Base-by-base conservation (phyloP, 1,140 invertebrate species). In the Heliconius hewitsoni region DNA sequence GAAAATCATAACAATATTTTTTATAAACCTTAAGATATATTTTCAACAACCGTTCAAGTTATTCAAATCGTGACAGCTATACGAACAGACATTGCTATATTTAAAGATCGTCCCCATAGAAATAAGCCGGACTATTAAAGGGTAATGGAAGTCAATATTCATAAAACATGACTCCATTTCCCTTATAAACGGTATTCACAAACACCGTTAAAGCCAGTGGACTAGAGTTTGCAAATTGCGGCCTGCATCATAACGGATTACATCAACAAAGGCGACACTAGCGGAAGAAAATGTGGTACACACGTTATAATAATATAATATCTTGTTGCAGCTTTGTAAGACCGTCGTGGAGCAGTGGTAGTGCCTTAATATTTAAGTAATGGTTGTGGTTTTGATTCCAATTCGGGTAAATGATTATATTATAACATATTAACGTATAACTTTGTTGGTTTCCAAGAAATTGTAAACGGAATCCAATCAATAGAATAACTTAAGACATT, bases 121-220 rank as follows among this genome's bases (percentile, higher is more conserved):
- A 75, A 60, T 66, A 39, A 71, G 19, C 46, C n/a, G 19, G 19
- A 70, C 71, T 71, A 81, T 77, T 76, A 70, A 60, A 77, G 71
- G 70, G 73, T 78, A 82, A 76, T 74, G 74, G 60, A 79, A 81
- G 82, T 76, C 78, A 74, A 85, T 85, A 84, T 88, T 85, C 83
- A 83, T 85, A 88, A 83, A 82, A 83, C 78, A 81, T 82, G 81
- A 74, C 74, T 80, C 74, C 75, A 81, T 88, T 87, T 85, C 82
- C 84, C 82, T 84, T 85, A 84, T 89, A 88, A 88, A 87, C 85
- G 86, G 85, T 87, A 89, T 86, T 84, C 84, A 74, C 77, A 74
- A 76, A 79, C 82, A 84, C 88, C 87, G 88, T 89, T 86, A 88
- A 71, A 82, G 76, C 74, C 73, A 84, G 77, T 85, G 82, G 84